Percentiles rank a stretch among this genome's conserved stretches.
phyloP scores from a whole-genome alignment of 2,797 vertebrate species.

The Dendrocincla fuliginosa region DNA sequence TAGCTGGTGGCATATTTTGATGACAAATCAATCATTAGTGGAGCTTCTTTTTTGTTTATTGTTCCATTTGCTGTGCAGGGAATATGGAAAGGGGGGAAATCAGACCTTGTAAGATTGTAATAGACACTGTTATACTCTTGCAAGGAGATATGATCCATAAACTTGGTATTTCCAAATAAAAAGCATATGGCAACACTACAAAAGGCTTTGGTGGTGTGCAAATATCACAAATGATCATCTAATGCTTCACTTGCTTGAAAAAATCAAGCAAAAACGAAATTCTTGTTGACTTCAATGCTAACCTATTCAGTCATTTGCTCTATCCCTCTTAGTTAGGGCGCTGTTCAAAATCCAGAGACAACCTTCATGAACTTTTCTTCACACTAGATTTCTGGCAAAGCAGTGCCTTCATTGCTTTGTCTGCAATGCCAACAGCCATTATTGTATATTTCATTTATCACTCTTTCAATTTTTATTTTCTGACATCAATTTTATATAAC shows the following conservation, averaged over 20 bases:
- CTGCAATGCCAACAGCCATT: background rate
- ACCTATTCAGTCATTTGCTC: background rate
- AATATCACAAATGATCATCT: background rate
- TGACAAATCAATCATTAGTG: background rate
- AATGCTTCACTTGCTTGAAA: background rate
- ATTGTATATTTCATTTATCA: background rate
- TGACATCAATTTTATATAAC: background rate
- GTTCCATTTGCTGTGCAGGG: background rate
- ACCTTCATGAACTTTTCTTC: background rate
- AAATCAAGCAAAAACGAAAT: background rate
- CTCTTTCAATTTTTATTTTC: conserved; percentile 10
- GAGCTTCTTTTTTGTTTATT: background rate
- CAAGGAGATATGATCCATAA: background rate
- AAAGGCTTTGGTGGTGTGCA: background rate
- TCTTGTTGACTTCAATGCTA: background rate
- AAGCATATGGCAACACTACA: background rate
- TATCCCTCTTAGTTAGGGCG: background rate
- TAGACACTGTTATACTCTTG: background rate
- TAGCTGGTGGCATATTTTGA: background rate
- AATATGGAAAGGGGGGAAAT: background rate
- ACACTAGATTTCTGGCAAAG: background rate
- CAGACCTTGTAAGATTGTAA: background rate
- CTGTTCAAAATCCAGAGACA: background rate
- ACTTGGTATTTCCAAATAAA: background rate
- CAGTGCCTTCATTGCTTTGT: background rate